Base-by-base conservation (phyloP, 2,888 invertebrate genomes). In the Mayetiola destructor region DNA sequence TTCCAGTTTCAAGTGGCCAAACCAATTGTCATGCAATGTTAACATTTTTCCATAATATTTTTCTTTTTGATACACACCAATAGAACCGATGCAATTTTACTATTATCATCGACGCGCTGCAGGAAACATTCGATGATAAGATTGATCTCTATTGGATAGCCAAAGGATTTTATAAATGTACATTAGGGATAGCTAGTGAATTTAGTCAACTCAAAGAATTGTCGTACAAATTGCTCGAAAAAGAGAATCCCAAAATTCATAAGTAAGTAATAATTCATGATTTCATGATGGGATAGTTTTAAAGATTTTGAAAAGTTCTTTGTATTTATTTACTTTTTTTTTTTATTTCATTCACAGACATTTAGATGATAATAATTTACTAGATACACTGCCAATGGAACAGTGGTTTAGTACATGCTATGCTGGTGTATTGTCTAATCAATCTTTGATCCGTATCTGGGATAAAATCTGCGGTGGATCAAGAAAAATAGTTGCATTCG, bases 391-490 rank as follows among this genome's bases (percentile, higher is more conserved):
- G 54, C 85, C 90, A 0, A 72, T 88, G 48, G 79, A 80, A 35
- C 78, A 77, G 62, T 92, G 91, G 91, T 89, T 87, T 68, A 78
- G 80, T 58, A 82, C 84, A 56, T 88, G 88, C 66, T 91, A 89
- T 73, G 86, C 91, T 55, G 85, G 84, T 4, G 77, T 88, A 12
- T 75, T 93, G 56, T 84, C 85, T 63, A 84, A 88, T 64, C 80
- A 81, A 8, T 84, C 88, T 8, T 75, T 92, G 58, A 83, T 64
- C 63, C 89, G 89, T 68, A 84, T 92, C 61, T 91, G 90, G 88
- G 91, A 92, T 68, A 90, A 90, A 73, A 74, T 92, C 32, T 83
- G 87, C 66, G 88, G 87, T 39, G 90, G 91, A 3, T 89, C 89
- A 0, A 82, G 81, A 37, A 86, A 85, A 73, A 85, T 91, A 64